Evolutionary conservation across 1,140 invertebrate genomes (phyloP), one percentile per base, ranked within the genome.

Genomic region (Campoletis sonorensis): DNA sequence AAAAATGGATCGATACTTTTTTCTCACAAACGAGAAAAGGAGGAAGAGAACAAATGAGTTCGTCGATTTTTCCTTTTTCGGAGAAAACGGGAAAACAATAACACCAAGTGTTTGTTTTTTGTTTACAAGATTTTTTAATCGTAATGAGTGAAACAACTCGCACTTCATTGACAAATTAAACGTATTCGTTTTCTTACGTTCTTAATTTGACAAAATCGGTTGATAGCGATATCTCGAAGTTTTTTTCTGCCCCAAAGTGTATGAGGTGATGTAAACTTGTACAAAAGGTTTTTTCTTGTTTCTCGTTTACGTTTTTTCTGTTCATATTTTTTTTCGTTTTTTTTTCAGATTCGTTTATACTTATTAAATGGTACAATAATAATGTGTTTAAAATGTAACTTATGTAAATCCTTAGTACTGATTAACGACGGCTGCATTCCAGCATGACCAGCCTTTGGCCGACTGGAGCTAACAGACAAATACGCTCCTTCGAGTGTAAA

Each of bases 391-490:
- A 91, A 91, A 88, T 89, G 88, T 91, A 92, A 92, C 90, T 91
- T 90, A 91, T 91, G 86, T 91, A 92, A n/a, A 88, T 88, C 30
- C 89, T 92, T 91, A 91, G 86, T 88, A 91, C 88, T 91, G 89
- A 89, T 91, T 91, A 92, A 92, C 90, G 90, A 92, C 84, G 87
- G 88, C 87, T 91, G 88, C 91, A 92, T 92, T 91, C 90, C 91
- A 92, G 90, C 90, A 85, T 88, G 89, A 89, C 90, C 89, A 91
- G 89, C 88, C 88, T 90, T 91, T 91, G 90, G 91, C 89, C 87
- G 87, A 91, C 87, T 88, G 90, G 91, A 92, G 91, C 91, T 92
- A 92, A 92, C 91, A 92, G 91, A 92, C 91, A 92, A 92, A 92
- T 90, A 90, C 86, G 90, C 91, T 91, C 91, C 91, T 85, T 87